phyloP scores from a whole-genome alignment of 2,113 vertebrate species.

The Tylochromis polylepis region DNA sequence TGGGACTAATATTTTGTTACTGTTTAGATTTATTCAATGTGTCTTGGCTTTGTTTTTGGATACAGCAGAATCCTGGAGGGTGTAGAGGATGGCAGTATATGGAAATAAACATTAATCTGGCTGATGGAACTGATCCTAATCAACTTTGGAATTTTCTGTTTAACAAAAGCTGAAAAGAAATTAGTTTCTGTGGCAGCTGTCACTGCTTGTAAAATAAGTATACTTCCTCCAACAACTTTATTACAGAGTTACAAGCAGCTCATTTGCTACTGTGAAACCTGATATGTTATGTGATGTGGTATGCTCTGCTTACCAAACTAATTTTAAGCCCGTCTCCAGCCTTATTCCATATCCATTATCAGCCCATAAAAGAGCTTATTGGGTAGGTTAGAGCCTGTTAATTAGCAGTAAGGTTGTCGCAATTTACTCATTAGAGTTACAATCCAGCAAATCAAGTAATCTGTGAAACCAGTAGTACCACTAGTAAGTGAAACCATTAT shows the following conservation, averaged over 20 bases:
- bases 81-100: background rate
- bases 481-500: background rate
- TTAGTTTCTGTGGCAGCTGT: background rate
- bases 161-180: background rate
- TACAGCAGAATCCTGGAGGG: background rate
- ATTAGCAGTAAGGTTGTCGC: background rate
- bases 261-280: background rate
- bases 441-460: background rate
- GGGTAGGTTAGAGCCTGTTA: background rate
- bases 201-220: background rate
- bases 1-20: background rate
- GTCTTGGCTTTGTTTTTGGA: background rate
- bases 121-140: background rate
- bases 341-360: background rate
- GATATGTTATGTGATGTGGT: slow-evolving; percentile 13
- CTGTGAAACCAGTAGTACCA: too few relatives aligned
- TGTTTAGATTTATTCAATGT: rapidly evolving
- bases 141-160: background rate
- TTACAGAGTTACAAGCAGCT: background rate
- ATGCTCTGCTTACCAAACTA: background rate
- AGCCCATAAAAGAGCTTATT: background rate
- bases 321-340: background rate
- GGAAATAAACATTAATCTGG: background rate
- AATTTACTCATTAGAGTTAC: background rate
- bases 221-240: background rate